Evolutionary conservation across 2,113 vertebrate species (phyloP).

Genomic region (Rissa tridactyla): DNA sequence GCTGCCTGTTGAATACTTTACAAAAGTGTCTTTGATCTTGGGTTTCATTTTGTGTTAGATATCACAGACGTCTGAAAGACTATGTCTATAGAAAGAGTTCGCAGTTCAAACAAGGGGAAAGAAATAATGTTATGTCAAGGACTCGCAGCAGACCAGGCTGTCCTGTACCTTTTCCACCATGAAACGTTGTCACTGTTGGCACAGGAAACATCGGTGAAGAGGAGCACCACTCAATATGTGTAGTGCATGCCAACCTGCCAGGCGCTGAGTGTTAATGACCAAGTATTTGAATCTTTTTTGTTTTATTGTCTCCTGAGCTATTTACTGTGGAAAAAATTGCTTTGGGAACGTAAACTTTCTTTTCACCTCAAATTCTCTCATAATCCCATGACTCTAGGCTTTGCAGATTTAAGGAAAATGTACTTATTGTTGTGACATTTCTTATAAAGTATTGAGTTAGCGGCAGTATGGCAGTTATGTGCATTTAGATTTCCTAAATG

Average conservation of each 20-base stretch:
- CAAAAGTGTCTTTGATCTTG: not conserved
- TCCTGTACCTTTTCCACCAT: not conserved
- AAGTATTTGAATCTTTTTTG: not conserved
- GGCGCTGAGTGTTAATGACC: not conserved
- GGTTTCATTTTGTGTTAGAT: not conserved
- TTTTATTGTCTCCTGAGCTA: not conserved
- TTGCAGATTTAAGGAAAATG: not conserved
- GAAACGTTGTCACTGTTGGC: not conserved
- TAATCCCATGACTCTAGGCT: not conserved
- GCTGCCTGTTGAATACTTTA: not conserved
- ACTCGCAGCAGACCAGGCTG: not conserved
- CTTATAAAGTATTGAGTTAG: not conserved
- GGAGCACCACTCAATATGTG: not conserved
- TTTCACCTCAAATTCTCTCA: not conserved
- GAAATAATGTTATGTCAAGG: not conserved
- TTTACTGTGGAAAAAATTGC: not conserved
- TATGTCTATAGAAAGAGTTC: not conserved
- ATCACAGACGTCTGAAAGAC: not conserved
- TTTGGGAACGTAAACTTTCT: not conserved
- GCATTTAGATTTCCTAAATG: not conserved
- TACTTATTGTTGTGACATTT: not conserved
- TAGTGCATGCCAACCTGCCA: too few relatives aligned
- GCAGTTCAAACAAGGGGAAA: not conserved
- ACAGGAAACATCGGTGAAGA: not conserved
- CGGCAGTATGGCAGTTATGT: not conserved